Base-by-base conservation (phyloP, 1,140 invertebrate genomes). In the Carposina sasakii region DNA sequence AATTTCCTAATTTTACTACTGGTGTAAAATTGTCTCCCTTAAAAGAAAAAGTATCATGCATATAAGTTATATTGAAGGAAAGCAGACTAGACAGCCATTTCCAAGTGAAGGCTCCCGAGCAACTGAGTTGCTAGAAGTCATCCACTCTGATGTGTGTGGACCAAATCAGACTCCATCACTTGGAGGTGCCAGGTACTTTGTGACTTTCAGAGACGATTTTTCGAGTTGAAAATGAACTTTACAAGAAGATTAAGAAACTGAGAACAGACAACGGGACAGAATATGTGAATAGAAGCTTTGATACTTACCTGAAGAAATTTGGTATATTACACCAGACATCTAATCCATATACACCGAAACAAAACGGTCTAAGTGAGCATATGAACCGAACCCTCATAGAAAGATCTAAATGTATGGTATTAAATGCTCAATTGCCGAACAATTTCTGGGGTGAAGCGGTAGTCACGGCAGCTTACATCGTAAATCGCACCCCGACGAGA, bases 181-280 rank as follows among this genome's bases (percentile, higher is more conserved):
- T 19, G 68, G 71, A 13, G 62, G 59, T 13, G 56, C 57, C 5
- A 36, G 37, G 15, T 86, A 77, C 54, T 67, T 76, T 17, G 17
- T 77, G 2, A 71, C 81, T 0, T 73, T 85, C 37, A 81, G 74
- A 15, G 81, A 87, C 57, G 76, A 86, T 31, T 72, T 39, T 31
- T 63, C 64, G 5, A 8, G 31, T 33, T 8, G 31, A 33, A 33
- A 33, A 33, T 13, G n/a, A 13, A 3, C 13, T 33, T n/a, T 5
- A 33, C 15, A 33, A 33, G 39, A 57, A 19, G 57, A 67, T 49
- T 19, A 60, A 34, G 69, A 61, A 62, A 31, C 13, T 33, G 31
- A 33, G 31, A 33, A 56, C 52, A 22, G 81, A 85, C 42, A 85
- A 85, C 53, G 83, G 78, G 9, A 56, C 21, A 3, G 81, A 85